Conservation (phyloP, 92 coral and sea anemone species). For the Isaurus tuberculatus region DNA sequence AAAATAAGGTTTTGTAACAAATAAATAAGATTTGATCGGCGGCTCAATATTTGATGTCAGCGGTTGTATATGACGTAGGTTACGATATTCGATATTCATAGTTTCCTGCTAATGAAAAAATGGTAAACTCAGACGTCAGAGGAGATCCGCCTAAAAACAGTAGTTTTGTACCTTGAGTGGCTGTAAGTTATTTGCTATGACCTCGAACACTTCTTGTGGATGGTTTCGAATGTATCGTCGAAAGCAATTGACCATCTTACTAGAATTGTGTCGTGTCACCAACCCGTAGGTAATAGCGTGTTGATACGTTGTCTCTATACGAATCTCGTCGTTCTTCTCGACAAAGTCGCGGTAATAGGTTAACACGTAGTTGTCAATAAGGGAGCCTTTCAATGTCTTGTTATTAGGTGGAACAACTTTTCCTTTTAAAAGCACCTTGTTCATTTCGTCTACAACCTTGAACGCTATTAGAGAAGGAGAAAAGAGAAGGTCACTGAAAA, state of each 20-base stretch:
- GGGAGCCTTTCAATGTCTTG: conserved; percentile 66
- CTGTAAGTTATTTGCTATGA: conserved; percentile 81
- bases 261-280: conserved; percentile 70
- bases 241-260: conserved; percentile 75
- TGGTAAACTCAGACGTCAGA: too few species aligned
- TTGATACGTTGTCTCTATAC: conserved; percentile 86
- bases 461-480: conserved; percentile 65
- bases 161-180: conserved; percentile 88
- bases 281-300: conserved; percentile 95
- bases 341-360: conserved; percentile 88
- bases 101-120: too few species aligned
- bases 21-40: too few species aligned
- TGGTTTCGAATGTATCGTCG: conserved; percentile 83
- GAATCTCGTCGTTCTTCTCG: conserved; percentile 63
- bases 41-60: too few species aligned
- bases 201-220: conserved; percentile 95
- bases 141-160: too few species aligned
- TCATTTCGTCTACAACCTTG: conserved; percentile 72
- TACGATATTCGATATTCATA: too few species aligned
- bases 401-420: not conserved
- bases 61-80: too few species aligned
- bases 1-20: too few species aligned
- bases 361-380: conserved; percentile 94
- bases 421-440: conserved; percentile 69
- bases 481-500: too few species aligned